phyloP scores from a whole-genome alignment of 2,113 vertebrate genomes.

The Petaurus breviceps region DNA sequence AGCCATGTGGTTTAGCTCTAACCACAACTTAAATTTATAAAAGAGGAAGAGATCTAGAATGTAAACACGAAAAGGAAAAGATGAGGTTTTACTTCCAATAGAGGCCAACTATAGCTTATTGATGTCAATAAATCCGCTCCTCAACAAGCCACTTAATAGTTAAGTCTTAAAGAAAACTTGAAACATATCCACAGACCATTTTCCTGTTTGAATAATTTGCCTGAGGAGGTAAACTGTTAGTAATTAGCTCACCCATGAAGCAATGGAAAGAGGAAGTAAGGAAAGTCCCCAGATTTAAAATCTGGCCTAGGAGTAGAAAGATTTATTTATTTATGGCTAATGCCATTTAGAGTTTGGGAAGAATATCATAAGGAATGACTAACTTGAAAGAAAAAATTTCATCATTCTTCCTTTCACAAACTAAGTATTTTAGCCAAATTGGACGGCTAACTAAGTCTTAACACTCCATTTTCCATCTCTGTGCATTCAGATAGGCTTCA shows the following conservation, averaged over 20 bases:
- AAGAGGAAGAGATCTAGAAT: not conserved
- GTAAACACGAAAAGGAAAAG: conserved; percentile 21
- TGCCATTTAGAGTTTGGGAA: conserved; percentile 36
- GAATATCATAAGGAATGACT: conserved; percentile 26
- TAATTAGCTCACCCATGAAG: conserved; percentile 8
- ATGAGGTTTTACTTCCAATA: conserved; percentile 4
- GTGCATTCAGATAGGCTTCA: not conserved
- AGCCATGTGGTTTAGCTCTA: conserved; percentile 49
- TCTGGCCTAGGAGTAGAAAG: conserved; percentile 32
- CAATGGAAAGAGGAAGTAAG: conserved; percentile 51
- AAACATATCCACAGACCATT: conserved; percentile 13
- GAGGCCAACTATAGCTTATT: not conserved
- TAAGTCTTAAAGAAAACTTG: conserved; percentile 22
- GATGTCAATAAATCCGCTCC: conserved; percentile 40
- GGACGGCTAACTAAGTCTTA: not conserved
- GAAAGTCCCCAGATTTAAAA: conserved; percentile 45
- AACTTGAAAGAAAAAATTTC: not conserved
- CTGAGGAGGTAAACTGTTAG: not conserved
- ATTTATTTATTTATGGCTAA: conserved; percentile 31
- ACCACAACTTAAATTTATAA: conserved; percentile 32
- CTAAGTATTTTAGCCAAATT: not conserved
- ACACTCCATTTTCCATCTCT: not conserved
- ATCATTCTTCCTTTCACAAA: not conserved
- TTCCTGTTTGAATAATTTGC: conserved; percentile 41
- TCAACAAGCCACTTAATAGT: conserved; percentile 20